These are phyloP conservation scores for Philereme vetulata DNA, from an alignment of 2,888 invertebrate genomes.

Conservation along the genomic window DNA sequence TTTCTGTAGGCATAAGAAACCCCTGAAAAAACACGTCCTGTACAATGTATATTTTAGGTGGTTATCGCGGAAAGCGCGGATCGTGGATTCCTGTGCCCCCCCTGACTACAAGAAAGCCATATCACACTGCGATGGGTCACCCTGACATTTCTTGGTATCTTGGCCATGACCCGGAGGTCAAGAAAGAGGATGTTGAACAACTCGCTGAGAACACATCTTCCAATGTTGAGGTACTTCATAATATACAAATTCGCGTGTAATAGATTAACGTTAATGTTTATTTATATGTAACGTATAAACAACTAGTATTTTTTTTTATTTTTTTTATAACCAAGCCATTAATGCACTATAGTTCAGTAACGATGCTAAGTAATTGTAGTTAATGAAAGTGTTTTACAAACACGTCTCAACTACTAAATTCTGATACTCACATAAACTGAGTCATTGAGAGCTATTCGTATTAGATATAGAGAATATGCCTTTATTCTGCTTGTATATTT, in stretches of 20 bases:
- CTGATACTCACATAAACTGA: slow-evolving; percentile 3
- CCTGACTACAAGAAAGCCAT: slow-evolving; percentile 59
- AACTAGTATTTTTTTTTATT: slow-evolving; percentile 12
- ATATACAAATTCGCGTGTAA: slow-evolving; percentile 21
- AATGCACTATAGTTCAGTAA: slow-evolving; percentile 14
- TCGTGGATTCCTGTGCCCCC: slow-evolving; percentile 58
- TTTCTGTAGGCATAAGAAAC: slow-evolving; percentile 8
- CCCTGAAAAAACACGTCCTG: slow-evolving; percentile 19
- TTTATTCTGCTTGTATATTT: slow-evolving; percentile 10
- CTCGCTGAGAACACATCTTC: slow-evolving; percentile 57
- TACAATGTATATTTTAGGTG: slow-evolving; percentile 32
- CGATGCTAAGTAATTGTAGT: slow-evolving; percentile 18
- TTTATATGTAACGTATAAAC: slow-evolving; percentile 10
- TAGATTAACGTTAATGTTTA: slow-evolving; percentile 17
- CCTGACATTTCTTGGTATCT: slow-evolving; percentile 77
- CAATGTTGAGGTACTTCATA: slow-evolving; percentile 64
- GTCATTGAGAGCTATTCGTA: not conserved
- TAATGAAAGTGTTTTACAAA: slow-evolving; percentile 24
- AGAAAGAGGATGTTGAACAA: slow-evolving; percentile 76
- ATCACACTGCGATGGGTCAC: slow-evolving; percentile 68
- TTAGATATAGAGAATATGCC: slow-evolving; percentile 1
- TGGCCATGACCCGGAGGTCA: slow-evolving; percentile 74
- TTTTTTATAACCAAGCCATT: slow-evolving; percentile 7
- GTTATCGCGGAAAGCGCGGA: slow-evolving; percentile 29
- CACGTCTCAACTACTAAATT: slow-evolving; percentile 25